Percentiles rank a stretch among this genome's conserved stretches.
Conservation (phyloP, 2,113 vertebrate genomes). For the Poecile atricapillus region DNA sequence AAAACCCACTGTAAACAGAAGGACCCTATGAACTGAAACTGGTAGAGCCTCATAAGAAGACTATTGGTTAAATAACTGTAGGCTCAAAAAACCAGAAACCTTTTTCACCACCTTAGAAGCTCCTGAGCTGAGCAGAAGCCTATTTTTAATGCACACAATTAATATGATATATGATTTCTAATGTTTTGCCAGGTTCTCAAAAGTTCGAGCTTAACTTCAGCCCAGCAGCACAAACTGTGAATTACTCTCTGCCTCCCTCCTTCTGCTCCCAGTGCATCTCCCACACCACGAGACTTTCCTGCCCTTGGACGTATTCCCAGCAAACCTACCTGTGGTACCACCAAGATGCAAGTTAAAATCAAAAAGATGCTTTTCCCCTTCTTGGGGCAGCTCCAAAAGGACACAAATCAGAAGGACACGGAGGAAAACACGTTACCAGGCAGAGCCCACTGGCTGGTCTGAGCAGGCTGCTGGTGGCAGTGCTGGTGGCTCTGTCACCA, state of each 20-base stretch:
- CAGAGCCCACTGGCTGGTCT: not conserved
- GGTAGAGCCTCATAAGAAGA: not conserved
- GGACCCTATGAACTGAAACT: not conserved
- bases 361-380: not conserved
- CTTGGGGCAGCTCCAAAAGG: not conserved
- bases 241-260: not conserved
- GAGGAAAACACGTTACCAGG: not conserved
- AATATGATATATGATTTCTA: not conserved
- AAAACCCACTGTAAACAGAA: not conserved
- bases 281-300: not conserved
- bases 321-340: not conserved
- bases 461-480: not conserved
- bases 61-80: not conserved
- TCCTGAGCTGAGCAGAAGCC: not conserved
- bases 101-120: not conserved
- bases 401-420: fast-evolving
- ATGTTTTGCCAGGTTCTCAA: not conserved
- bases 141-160: not conserved
- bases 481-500: not conserved
- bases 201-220: not conserved
- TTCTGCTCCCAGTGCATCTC: not conserved
- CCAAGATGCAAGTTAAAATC: not conserved
- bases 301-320: not conserved
- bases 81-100: not conserved
- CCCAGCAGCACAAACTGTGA: not conserved